Evolutionary conservation across 2,797 vertebrate species (phyloP), one percentile per base, ranked within the genome.

Genomic region (Poeciliopsis gracilis): DNA sequence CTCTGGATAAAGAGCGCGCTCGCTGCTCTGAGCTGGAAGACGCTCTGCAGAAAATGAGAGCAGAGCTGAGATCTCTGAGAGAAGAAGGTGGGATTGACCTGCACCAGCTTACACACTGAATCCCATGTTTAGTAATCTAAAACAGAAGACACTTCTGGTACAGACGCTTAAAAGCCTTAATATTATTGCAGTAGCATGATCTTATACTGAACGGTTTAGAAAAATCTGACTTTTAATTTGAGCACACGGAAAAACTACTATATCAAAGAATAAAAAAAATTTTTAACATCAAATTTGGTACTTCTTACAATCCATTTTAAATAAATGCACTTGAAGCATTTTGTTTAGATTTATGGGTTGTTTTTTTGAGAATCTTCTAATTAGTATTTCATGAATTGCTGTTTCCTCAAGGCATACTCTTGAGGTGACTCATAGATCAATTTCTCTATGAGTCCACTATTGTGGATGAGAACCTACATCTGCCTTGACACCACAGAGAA

Each of bases 11-110:
- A 93, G 98, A 99, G 93, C 97, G 98, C 10, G 84, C 96, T 45
- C 97, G 97, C 82, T 97, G 96, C 90, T 95, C 97, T 1, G 98
- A 99, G 94, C 95, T 99, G 70, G 98, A 99, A 88, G 98, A 99
- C 2, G 97, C 97, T 59, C 95, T 99, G 83, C 98, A 99, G 95
- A 99, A 99, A 93, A 99, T 98, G 88, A 97, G 97, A 90, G 95
- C 96, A 63, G 98, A 99, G 88, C 96, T 99, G 84, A 95, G 98
- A 79, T 97, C 97, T 15, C 95, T 97, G 86, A 95, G 97, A 85
- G 98, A 98, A 92, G 98, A 99, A 96, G 98, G 98, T 99, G 94
- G 86, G 87, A 59, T 4, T 72, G 59, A 45, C 9, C 55, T 20
- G 5, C 49, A 0, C 25, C 30, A 71, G 23, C 30, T 63, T 38